A percentile compares a stretch with the other conserved stretches of the same genome.
phyloP scores from a whole-genome alignment of 2,888 invertebrate genomes.

The Ochropleura plecta region DNA sequence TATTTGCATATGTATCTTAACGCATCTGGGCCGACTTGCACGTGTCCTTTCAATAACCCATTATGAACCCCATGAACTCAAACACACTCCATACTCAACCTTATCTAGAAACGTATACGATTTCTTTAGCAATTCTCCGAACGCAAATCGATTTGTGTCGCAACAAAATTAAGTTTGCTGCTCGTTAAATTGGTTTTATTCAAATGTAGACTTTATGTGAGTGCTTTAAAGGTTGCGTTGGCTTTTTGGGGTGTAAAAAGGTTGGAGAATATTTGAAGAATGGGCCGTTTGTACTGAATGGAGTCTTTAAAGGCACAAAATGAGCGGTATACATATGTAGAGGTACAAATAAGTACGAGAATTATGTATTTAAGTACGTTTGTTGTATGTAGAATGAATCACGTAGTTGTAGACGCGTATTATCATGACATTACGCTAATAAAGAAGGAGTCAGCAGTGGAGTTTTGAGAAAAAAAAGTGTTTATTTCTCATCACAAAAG shows the following conservation, averaged over 20 bases:
- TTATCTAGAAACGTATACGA: conserved; percentile 41
- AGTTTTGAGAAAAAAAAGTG: too few relatives aligned
- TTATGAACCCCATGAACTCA: conserved; percentile 31
- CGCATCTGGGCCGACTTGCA: conserved; percentile 74
- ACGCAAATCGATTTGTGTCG: conserved; percentile 51
- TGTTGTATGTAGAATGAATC: conserved; percentile 33
- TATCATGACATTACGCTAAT: too few relatives aligned
- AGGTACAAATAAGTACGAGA: conserved; percentile 51
- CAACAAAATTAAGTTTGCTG: conserved; percentile 65
- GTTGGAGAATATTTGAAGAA: conserved; percentile 75
- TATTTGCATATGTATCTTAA: conserved; percentile 86
- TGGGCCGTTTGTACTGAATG: conserved; percentile 81
- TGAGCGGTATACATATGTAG: conserved; percentile 76
- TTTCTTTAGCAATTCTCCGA: conserved; percentile 19
- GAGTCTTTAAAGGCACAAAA: conserved; percentile 82
- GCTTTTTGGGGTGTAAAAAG: conserved; percentile 8
- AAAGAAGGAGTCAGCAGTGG: too few relatives aligned
- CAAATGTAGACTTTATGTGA: conserved; percentile 60
- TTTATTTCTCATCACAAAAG: too few relatives aligned
- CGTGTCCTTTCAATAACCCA: conserved; percentile 65
- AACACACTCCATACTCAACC: conserved; percentile 50
- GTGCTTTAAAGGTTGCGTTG: conserved; percentile 29
- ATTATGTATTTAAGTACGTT: conserved; percentile 28
- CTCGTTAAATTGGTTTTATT: conserved; percentile 37
- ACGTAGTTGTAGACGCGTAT: neutral